phyloP scores from a whole-genome alignment of 2,888 invertebrate species.

The Scaptomyza reducta region DNA sequence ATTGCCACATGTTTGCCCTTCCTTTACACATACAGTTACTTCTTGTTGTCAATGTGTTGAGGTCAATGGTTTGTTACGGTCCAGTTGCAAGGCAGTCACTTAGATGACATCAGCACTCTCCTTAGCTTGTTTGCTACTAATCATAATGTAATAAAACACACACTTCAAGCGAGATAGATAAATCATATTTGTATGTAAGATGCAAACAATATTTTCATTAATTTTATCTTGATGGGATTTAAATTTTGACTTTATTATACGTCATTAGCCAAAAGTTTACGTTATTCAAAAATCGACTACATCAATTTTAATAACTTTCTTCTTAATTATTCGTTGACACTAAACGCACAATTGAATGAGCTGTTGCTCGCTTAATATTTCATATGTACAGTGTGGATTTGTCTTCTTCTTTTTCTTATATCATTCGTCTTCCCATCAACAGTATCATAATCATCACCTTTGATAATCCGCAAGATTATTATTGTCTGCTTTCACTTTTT shows the following conservation, averaged over 20 bases:
- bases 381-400: background rate
- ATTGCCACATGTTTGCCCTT: slow-evolving; percentile 23
- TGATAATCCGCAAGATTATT: slow-evolving; percentile 4
- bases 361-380: no score
- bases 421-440: background rate
- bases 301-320: no score
- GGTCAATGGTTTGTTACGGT: slow-evolving; percentile 50
- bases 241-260: background rate
- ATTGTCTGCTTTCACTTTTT: slow-evolving; percentile 52
- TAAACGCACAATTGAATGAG: no score
- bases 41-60: background rate
- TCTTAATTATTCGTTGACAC: no score
- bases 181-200: background rate
- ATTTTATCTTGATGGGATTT: background rate
- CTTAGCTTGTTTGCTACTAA: slow-evolving; percentile 48
- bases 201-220: background rate
- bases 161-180: background rate
- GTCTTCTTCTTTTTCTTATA: background rate
- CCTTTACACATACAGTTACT: background rate
- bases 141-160: slow-evolving; percentile 40
- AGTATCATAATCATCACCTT: background rate
- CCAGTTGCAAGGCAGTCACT: slow-evolving; percentile 42
- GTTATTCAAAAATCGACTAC: no score
- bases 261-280: no score
- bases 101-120: slow-evolving; percentile 68